These are phyloP conservation scores for Cynaeus angustus DNA, from an alignment of 2,888 invertebrate genomes.

Conservation along the genomic window DNA sequence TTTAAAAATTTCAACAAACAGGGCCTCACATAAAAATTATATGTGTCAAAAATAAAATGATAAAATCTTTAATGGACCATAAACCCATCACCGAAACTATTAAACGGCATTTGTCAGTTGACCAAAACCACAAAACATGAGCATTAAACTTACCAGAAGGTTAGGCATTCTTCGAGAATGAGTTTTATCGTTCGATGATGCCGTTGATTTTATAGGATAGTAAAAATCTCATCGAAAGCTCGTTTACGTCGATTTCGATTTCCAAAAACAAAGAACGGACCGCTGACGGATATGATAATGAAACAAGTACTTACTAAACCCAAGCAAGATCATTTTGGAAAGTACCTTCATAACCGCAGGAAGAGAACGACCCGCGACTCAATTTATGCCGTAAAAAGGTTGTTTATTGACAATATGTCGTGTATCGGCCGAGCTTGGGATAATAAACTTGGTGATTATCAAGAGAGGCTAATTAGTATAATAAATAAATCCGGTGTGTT, in stretches of 20 bases:
- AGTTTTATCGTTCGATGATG: not conserved
- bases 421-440: slow-evolving; percentile 46
- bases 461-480: slow-evolving; percentile 49
- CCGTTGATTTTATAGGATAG: not conserved
- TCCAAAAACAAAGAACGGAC: not conserved
- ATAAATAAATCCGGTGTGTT: slow-evolving; percentile 51
- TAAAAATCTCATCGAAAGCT: not conserved
- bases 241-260: not conserved
- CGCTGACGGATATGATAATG: no score
- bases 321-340: not conserved
- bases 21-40: slow-evolving; percentile 42
- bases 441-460: slow-evolving; percentile 49
- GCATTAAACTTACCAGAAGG: slow-evolving; percentile 26
- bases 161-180: slow-evolving; percentile 1
- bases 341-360: slow-evolving; percentile 4
- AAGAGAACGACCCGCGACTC: not conserved
- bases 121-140: slow-evolving; percentile 34
- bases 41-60: slow-evolving; percentile 55
- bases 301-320: not conserved
- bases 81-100: slow-evolving; percentile 53
- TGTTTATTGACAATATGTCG: slow-evolving; percentile 47
- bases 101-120: slow-evolving; percentile 41
- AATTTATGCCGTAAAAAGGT: slow-evolving; percentile 43
- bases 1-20: slow-evolving; percentile 43
- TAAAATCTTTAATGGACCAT: slow-evolving; percentile 55